Evolutionary conservation across 2,797 vertebrate genomes (phyloP).

Genomic region (Mus caroli): DNA sequence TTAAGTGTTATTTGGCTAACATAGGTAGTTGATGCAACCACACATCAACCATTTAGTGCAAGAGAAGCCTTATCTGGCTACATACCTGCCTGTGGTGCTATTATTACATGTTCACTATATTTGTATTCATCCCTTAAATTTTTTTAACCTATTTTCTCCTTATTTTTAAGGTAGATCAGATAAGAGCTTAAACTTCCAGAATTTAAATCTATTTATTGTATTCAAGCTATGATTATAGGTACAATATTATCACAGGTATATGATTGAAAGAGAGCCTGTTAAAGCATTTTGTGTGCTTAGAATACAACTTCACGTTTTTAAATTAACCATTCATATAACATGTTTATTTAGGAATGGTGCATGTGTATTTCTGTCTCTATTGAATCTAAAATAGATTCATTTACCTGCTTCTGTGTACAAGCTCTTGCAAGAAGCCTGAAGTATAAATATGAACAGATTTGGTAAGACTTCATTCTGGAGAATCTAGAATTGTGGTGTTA

Average conservation of each 20-base stretch:
- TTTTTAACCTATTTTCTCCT: background rate
- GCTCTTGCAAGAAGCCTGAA: slow-evolving; percentile 12
- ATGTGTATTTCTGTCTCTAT: background rate
- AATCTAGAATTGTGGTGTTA: background rate
- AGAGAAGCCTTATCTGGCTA: background rate
- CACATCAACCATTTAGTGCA: background rate
- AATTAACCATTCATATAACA: background rate
- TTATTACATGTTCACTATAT: background rate
- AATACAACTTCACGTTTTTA: background rate
- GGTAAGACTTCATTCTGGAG: background rate
- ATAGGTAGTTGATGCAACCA: background rate
- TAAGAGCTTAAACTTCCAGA: background rate
- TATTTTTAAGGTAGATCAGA: slow-evolving; percentile 8
- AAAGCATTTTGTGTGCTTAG: background rate
- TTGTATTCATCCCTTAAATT: background rate
- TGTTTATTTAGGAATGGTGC: background rate
- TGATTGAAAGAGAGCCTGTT: background rate
- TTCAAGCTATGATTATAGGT: background rate
- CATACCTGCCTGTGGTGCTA: background rate
- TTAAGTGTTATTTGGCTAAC: background rate
- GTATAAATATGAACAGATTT: background rate
- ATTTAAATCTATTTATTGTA: slow-evolving; percentile 34
- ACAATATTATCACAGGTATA: background rate
- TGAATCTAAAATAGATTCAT: background rate
- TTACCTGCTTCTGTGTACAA: background rate